phyloP scores from a whole-genome alignment of 2,797 vertebrate genomes.

The Choloepus didactylus region DNA sequence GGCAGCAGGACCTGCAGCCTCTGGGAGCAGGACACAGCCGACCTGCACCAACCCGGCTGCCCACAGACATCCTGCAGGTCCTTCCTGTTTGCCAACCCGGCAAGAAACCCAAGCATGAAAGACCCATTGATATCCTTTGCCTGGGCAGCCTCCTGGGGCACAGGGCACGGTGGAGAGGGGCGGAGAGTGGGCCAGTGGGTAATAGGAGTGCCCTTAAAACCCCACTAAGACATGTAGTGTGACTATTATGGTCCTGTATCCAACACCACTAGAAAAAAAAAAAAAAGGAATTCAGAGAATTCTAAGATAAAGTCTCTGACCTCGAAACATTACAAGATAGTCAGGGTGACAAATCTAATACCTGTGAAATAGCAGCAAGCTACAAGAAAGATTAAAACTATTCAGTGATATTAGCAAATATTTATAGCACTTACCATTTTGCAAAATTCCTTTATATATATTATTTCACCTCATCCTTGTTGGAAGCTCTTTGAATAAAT shows the following conservation, averaged over 20 bases:
- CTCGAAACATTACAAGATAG: slow-evolving; percentile 15
- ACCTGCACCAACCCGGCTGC: background rate
- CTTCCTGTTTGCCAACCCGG: no score
- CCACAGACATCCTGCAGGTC: background rate
- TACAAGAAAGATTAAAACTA: slow-evolving; percentile 13
- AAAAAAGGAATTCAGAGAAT: background rate
- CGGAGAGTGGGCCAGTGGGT: background rate
- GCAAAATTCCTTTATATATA: slow-evolving; percentile 35
- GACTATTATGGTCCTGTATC: background rate
- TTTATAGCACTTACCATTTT: background rate
- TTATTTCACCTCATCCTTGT: background rate
- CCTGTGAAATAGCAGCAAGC: background rate
- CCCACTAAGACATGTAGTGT: background rate
- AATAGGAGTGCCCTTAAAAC: background rate
- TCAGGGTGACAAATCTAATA: background rate
- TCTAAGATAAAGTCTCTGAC: background rate
- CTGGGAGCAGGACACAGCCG: background rate
- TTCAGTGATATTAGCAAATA: background rate
- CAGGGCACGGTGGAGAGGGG: accelerated
- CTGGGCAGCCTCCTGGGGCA: background rate
- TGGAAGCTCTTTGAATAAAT: background rate
- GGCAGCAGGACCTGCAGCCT: background rate
- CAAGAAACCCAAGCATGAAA: background rate
- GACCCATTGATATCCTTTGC: background rate
- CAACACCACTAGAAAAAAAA: background rate